Conservation (phyloP, 2,113 vertebrate genomes). For the Montifringilla adamsi region DNA sequence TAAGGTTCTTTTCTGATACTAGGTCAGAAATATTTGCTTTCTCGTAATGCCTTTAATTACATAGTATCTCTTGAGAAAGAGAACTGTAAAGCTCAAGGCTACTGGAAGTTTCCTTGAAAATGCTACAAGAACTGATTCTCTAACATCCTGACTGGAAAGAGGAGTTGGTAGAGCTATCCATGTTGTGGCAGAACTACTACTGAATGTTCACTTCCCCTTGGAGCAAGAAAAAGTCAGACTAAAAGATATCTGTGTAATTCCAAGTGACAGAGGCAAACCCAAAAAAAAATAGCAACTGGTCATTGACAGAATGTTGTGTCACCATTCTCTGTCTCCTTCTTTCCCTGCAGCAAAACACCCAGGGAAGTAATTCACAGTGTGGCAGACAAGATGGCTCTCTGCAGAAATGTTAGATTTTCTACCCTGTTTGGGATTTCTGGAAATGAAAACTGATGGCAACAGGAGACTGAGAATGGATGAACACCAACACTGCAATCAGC, state of each 20-base stretch:
- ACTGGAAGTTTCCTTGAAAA: background rate
- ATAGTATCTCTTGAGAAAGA: background rate
- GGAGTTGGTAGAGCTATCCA: background rate
- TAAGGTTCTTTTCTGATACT: background rate
- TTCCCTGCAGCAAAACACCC: background rate
- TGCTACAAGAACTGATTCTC: background rate
- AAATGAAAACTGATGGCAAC: background rate
- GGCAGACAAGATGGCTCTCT: accelerated
- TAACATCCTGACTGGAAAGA: background rate
- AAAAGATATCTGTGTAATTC: background rate
- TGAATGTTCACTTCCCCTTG: background rate
- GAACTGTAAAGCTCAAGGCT: background rate
- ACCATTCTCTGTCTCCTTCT: background rate
- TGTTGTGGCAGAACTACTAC: background rate
- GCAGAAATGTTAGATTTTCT: background rate
- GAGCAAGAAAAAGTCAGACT: background rate
- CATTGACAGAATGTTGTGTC: background rate
- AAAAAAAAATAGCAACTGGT: background rate
- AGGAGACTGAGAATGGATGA: background rate
- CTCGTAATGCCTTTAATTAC: background rate
- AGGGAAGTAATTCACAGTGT: background rate
- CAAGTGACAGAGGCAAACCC: background rate
- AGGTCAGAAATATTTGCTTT: background rate
- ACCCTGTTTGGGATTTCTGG: background rate
- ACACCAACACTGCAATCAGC: background rate